phyloP scores from a whole-genome alignment of 2,113 vertebrate species.

The Miniopterus natalensis region DNA sequence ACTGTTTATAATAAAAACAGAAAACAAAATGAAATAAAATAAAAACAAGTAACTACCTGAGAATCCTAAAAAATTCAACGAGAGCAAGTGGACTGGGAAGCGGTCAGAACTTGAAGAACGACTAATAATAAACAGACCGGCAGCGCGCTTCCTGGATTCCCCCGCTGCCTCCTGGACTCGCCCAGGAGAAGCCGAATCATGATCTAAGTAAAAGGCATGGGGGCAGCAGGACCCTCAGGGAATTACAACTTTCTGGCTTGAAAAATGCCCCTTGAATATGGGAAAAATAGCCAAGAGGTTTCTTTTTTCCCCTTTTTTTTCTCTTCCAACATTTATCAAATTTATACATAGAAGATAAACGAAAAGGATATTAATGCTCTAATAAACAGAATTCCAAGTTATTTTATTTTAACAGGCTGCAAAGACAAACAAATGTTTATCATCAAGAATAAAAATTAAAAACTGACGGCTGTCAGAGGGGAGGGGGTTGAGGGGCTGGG shows the following conservation, averaged over 20 bases:
- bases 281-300: background rate
- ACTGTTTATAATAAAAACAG: slow-evolving; percentile 25
- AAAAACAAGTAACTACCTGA: background rate
- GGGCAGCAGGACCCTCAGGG: background rate
- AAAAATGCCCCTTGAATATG: background rate
- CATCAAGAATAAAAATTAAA: background rate
- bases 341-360: background rate
- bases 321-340: background rate
- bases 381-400: background rate
- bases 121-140: background rate
- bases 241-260: background rate
- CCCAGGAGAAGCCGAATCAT: background rate
- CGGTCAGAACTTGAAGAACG: background rate
- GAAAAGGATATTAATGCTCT: slow-evolving; percentile 4
- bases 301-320: background rate
- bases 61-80: background rate
- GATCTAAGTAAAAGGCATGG: background rate
- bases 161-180: background rate
- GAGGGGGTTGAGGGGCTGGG: no score
- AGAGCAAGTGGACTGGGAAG: background rate
- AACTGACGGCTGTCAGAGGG: no score
- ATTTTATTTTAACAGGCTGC: background rate
- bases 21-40: background rate
- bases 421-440: background rate
- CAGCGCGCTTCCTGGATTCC: background rate